Base-by-base conservation (phyloP, 2,888 invertebrate genomes). In the Nowickia ferox region DNA sequence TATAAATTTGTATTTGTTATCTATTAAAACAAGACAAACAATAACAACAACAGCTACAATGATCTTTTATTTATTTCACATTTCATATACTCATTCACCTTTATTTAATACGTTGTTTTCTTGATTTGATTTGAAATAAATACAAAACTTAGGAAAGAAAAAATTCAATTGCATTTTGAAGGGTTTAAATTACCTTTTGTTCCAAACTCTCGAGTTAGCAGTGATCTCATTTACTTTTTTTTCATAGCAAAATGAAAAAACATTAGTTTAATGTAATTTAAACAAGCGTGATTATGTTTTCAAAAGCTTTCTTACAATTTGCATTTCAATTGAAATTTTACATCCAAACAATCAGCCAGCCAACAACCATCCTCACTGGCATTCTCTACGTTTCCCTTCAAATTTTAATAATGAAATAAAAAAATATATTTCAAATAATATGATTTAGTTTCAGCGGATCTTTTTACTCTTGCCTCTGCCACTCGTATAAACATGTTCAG, bases 261-360 rank as follows among this genome's bases (percentile, higher is more conserved):
- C 86, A 79, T 80, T 83, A 83, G 83, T 83, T 83, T 80, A 86
- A 86, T 86, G 86, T 86, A 86, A 86, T 83, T 86, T 83, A 86
- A 86, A 86, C 86, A 86, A 86, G 83, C 86, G 86, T 86, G 86
- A 86, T 86, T 86, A 86, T 86, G 86, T 86, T 86, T 86, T 86
- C 83, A 86, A 86, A 86, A 83, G 86, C 86, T 86, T 86, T 86
- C 86, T 86, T 83, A 80, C 86, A 86, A 86, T 86, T 86, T 86
- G 86, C 86, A 86, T 86, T 86, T 86, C 85, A 86, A 86, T 82
- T 86, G 85, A 86, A 86, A 82, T 75, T 78, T 82, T 82, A 55
- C 66, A 72, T 76, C 46, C 65, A 63, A 57, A 68, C 51, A 74
- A 57, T 66, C 82, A 63, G 48, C 42, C 53, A 61, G 40, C 66